A percentile compares a stretch with the other conserved stretches of the same genome.
Evolutionary conservation across 2,113 vertebrate species (phyloP).

Genomic region (Anguilla japonica): DNA sequence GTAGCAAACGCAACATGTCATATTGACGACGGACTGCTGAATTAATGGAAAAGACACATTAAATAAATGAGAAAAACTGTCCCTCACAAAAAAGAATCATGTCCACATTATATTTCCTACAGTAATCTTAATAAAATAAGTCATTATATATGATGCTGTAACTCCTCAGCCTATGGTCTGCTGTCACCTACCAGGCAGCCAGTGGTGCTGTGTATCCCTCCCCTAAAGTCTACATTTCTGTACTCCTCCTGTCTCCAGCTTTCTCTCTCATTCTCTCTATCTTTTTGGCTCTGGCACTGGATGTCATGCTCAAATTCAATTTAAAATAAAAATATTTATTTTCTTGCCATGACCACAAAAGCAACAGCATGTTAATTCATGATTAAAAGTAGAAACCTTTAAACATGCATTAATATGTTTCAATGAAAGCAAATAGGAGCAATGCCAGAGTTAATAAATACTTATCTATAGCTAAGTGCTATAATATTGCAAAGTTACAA

Average conservation of each 20-base stretch:
- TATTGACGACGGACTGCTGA: neutral
- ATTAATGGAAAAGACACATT: neutral
- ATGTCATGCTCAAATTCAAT: neutral
- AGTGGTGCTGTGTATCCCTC: neutral
- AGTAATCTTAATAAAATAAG: no score
- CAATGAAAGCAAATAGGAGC: no score
- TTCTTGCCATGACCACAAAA: neutral
- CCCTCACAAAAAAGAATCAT: neutral
- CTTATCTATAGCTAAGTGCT: no score
- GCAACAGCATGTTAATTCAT: neutral
- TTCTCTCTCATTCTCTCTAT: neutral
- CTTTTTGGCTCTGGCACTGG: neutral
- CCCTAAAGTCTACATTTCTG: no score
- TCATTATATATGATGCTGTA: no score
- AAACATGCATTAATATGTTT: no score
- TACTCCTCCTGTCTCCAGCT: neutral
- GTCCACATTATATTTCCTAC: neutral
- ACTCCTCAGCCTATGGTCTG: no score
- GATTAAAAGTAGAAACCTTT: no score
- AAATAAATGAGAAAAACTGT: neutral
- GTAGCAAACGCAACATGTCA: neutral
- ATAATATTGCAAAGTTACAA: no score
- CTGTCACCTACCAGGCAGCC: neutral
- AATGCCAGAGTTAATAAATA: no score
- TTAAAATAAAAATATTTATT: neutral